Conservation (phyloP, 2,797 vertebrate species). For the Trachops cirrhosus region DNA sequence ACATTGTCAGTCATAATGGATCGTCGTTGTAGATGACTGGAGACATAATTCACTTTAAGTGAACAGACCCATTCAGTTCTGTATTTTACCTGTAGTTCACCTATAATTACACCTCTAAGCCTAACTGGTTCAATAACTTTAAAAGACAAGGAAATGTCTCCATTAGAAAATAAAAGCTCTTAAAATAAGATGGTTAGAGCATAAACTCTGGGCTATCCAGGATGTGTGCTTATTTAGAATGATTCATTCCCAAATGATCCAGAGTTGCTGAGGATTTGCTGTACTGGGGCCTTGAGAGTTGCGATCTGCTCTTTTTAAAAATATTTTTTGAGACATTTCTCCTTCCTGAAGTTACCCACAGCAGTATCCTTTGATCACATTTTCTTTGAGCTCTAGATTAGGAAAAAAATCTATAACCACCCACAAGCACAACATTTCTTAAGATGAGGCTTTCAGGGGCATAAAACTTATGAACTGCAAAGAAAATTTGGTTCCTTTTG, state of each 20-base stretch:
- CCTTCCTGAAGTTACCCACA: conserved; percentile 55
- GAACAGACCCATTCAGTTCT: background rate
- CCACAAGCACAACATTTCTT: background rate
- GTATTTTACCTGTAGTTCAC: background rate
- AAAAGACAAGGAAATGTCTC: conserved; percentile 26
- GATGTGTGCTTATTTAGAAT: conserved; percentile 57
- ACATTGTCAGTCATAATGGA: background rate
- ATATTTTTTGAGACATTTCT: conserved; percentile 58
- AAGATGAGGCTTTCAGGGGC: background rate
- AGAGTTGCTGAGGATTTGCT: background rate
- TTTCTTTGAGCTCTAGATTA: conserved; percentile 49
- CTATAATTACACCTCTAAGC: background rate
- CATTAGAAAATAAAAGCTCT: conserved; percentile 11
- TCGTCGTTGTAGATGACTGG: background rate
- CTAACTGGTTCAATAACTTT: background rate
- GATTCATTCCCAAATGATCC: conserved; percentile 43
- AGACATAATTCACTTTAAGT: background rate
- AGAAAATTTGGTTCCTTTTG: conserved; percentile 18
- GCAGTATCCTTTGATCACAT: conserved; percentile 4
- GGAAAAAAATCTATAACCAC: background rate
- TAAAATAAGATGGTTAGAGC: background rate
- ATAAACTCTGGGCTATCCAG: background rate
- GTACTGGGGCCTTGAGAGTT: background rate
- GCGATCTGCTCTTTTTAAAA: conserved; percentile 31
- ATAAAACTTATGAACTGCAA: background rate